Percentiles rank a stretch among this genome's conserved stretches.
These are phyloP conservation scores for Drosophila simulans DNA, from an alignment of 1,140 invertebrate genomes.

Conservation along the genomic window DNA sequence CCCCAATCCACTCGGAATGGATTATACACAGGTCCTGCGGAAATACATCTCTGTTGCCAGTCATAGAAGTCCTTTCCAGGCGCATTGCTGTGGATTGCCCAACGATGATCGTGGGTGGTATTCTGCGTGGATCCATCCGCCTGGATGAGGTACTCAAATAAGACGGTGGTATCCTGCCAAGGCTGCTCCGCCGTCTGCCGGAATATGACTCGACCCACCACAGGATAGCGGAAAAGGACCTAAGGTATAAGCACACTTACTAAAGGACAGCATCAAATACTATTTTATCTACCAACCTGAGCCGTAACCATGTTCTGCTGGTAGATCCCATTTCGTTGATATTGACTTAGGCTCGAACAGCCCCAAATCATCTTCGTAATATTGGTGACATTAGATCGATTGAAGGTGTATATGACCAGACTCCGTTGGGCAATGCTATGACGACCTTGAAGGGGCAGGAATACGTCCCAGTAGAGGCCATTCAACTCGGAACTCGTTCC, in stretches of 20 bases:
- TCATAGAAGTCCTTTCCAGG: slow-evolving; percentile 95
- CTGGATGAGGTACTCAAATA: slow-evolving; percentile 92
- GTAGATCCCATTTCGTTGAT: slow-evolving; percentile 88
- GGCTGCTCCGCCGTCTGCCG: slow-evolving; percentile 92
- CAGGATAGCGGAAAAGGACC: slow-evolving; percentile 92
- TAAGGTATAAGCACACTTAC: not conserved
- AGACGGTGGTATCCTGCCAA: slow-evolving; percentile 92
- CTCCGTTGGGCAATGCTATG: slow-evolving; percentile 93
- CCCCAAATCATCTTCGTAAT: slow-evolving; percentile 88
- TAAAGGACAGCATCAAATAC: not conserved
- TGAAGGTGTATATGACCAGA: slow-evolving; percentile 92
- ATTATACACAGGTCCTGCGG: slow-evolving; percentile 92
- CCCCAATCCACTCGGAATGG: slow-evolving; percentile 89
- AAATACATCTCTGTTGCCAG: slow-evolving; percentile 93
- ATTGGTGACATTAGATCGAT: slow-evolving; percentile 84
- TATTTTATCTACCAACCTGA: slow-evolving; percentile 77
- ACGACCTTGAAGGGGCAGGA: slow-evolving; percentile 92
- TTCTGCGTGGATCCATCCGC: slow-evolving; percentile 93
- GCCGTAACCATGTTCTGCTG: slow-evolving; percentile 90
- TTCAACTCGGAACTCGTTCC: slow-evolving; percentile 89
- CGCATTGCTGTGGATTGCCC: slow-evolving; percentile 87
- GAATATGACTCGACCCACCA: slow-evolving; percentile 94
- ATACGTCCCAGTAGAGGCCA: slow-evolving; percentile 92
- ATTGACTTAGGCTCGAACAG: slow-evolving; percentile 88
- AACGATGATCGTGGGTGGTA: slow-evolving; percentile 91